A percentile compares a stretch with the other conserved stretches of the same genome.
phyloP scores from a whole-genome alignment of 30 jellyfish, hydroid and myxozoan species.

The Pseudorhiza aurosa region DNA sequence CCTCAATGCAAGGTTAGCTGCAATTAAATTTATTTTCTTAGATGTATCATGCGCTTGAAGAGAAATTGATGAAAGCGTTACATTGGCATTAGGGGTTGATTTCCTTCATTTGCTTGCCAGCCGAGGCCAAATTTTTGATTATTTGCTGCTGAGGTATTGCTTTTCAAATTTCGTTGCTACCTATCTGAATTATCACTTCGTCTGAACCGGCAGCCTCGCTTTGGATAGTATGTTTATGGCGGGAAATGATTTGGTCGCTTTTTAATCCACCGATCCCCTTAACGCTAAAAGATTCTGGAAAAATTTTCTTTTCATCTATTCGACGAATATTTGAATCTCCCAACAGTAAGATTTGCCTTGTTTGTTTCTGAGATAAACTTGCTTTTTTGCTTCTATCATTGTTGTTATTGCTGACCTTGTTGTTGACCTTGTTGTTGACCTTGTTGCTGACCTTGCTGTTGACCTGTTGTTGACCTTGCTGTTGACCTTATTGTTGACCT shows the following conservation, averaged over 20 bases:
- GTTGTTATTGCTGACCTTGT: no score
- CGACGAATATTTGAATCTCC: not conserved
- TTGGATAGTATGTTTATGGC: conserved; percentile 7
- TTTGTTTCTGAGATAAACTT: no score
- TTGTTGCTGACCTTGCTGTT: no score
- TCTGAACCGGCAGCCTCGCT: not conserved
- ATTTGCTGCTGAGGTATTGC: not conserved
- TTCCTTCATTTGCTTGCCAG: not conserved
- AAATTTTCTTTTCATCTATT: not conserved
- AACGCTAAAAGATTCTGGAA: not conserved
- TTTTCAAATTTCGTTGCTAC: conserved; percentile 6
- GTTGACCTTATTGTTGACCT: no score
- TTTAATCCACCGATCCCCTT: not conserved
- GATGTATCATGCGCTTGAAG: not conserved
- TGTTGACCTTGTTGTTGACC: no score
- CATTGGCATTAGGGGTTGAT: not conserved
- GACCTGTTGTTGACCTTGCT: no score
- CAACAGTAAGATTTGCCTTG: no score
- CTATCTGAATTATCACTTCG: conserved; percentile 9
- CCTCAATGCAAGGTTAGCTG: not conserved
- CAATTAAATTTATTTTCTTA: not conserved
- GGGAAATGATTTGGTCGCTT: conserved; percentile 1
- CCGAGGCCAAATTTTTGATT: not conserved
- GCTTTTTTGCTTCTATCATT: no score
- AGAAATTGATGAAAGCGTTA: not conserved